Evolutionary conservation across 2,888 invertebrate species (phyloP).

Genomic region (Drosophila leonis): DNA sequence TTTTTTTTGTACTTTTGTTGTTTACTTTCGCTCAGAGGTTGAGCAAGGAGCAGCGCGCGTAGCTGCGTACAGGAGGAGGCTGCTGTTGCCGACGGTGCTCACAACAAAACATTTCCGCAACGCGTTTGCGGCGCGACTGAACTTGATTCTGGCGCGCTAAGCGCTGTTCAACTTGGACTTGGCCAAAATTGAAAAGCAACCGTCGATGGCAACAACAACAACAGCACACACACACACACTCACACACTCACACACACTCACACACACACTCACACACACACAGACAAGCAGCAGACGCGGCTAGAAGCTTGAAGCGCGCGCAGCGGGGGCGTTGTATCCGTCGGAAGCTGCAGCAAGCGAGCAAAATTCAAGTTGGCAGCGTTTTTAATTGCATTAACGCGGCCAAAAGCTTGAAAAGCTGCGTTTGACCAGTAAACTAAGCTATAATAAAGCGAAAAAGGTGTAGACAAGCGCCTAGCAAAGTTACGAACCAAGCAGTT

Average conservation of each 20-base stretch:
- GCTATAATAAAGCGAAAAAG: neutral
- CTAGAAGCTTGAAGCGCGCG: conserved; percentile 47
- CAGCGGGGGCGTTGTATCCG: conserved; percentile 40
- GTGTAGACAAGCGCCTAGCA: neutral
- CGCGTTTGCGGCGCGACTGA: conserved; percentile 83
- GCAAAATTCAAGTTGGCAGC: conserved; percentile 25
- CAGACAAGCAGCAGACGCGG: conserved; percentile 39
- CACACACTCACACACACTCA: neutral
- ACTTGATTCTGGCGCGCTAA: conserved; percentile 81
- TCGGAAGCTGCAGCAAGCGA: conserved; percentile 62
- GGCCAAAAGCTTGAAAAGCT: conserved; percentile 38
- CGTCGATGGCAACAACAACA: conserved; percentile 47
- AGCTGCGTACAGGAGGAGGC: conserved; percentile 34
- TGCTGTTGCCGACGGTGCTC: conserved; percentile 66
- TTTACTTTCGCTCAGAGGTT: neutral
- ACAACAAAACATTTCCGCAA: conserved; percentile 81
- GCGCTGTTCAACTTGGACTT: conserved; percentile 82
- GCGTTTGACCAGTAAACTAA: neutral
- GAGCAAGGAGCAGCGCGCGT: conserved; percentile 11
- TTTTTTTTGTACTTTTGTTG: neutral
- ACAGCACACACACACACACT: neutral
- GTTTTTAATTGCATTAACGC: conserved; percentile 46
- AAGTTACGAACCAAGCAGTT: neutral
- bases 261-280: neutral
- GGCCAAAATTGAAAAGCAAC: conserved; percentile 75